Conservation (phyloP, 2,888 invertebrate genomes). For the Barypeithes pellucidus region DNA sequence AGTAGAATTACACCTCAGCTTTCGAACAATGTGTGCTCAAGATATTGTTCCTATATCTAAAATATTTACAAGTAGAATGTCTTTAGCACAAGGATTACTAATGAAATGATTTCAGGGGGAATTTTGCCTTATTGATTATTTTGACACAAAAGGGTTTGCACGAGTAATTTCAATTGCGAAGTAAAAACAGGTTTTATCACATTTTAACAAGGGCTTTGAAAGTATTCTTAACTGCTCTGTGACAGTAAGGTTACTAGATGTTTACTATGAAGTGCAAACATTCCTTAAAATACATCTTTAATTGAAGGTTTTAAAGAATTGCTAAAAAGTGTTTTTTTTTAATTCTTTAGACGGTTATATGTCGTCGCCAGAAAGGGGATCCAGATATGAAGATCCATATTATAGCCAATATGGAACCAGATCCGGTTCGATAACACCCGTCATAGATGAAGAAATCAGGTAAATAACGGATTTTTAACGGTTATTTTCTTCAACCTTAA, state of each 20-base stretch:
- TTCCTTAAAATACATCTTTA: neutral
- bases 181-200: neutral
- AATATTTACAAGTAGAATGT: no score
- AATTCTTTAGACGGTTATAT: constrained; percentile 82
- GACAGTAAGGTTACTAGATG: neutral
- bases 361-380: constrained; percentile 89
- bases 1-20: no score
- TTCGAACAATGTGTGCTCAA: no score
- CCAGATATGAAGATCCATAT: constrained; percentile 90
- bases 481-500: no score
- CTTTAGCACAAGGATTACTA: no score
- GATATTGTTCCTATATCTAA: no score
- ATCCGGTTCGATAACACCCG: constrained; percentile 86
- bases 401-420: constrained; percentile 85
- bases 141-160: no score
- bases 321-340: neutral
- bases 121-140: neutral
- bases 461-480: constrained; percentile 65
- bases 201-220: neutral
- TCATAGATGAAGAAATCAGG: constrained; percentile 93
- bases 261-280: neutral
- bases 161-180: neutral
- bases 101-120: no score
- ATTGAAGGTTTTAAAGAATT: neutral
- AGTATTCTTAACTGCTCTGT: neutral